Evolutionary conservation across 2,113 vertebrate species (phyloP), one percentile per base, ranked within the genome.

Genomic region (Nibea coibor): DNA sequence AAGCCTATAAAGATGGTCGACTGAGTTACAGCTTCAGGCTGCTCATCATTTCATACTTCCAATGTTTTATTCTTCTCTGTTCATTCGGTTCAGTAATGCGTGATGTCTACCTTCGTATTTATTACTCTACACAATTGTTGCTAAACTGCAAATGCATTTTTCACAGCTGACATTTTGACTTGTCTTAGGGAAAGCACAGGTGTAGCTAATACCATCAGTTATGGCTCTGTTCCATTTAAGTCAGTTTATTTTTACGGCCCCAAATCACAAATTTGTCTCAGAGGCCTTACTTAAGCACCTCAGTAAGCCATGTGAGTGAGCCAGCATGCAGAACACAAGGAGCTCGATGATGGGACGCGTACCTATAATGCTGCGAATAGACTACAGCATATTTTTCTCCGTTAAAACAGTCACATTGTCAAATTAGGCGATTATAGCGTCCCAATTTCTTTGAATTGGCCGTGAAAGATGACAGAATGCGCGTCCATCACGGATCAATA

Each of bases 141-240:
- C 28, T 47, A 42, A 19, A 19, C n/a, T 0, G 10, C 11, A 12
- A 43, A 66, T 48, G 15, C 45, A 78, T 73, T 74, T 42, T 64
- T 20, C 43, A 69, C 42, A 50, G 56, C 6, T 50, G 63, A 64
- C 48, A 70, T 79, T 63, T 43, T 26, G 39, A 68, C 48, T 58
- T 4, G 64, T 54, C 20, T 56, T 8, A 8, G 42, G 45, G 50
- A 72, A 45, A 0, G 47, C 39, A 16, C 4, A 58, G 43, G 28
- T 58, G 45, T 10, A 35, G 16, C 64, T 68, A 62, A 82, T 53
- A 16, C 9, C 45, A 80, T 53, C 45, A 24, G 51, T 2, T 65
- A 7, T 28, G 31, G 48, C 50, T 64, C 42, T 0, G 2, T 61
- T 67, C 26, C 39, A 39, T 56, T 56, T 47, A 22, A 68, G 17